A percentile compares a stretch with the other conserved stretches of the same genome.
These are phyloP conservation scores for Epinephelus cyanopodus DNA, from an alignment of 2,113 vertebrate species.

Conservation along the genomic window DNA sequence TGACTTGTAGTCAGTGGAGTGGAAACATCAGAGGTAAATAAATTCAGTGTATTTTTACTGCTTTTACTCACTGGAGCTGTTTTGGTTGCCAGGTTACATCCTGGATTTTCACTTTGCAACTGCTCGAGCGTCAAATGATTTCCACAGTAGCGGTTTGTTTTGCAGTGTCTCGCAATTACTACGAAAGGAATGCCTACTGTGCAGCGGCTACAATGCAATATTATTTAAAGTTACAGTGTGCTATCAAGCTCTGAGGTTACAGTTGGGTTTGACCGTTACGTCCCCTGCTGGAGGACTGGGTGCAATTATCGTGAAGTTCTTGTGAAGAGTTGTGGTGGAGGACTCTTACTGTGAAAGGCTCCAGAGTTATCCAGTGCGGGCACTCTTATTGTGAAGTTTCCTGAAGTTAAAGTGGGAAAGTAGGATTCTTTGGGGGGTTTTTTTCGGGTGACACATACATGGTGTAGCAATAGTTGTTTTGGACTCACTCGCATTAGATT, in stretches of 20 bases:
- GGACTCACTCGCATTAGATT: constrained; percentile 31
- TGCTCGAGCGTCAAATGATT: constrained; percentile 40
- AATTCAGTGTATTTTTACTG: constrained; percentile 9
- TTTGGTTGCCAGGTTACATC: constrained; percentile 40
- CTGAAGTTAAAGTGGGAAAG: constrained; percentile 18
- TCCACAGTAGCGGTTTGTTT: constrained; percentile 45
- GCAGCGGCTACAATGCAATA: constrained; percentile 36
- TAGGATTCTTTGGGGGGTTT: constrained; percentile 8
- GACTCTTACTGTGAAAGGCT: constrained; percentile 71
- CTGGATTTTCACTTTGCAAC: constrained; percentile 45
- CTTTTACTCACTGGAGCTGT: constrained; percentile 56
- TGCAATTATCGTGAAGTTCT: constrained; percentile 37
- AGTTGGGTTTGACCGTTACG: constrained; percentile 5
- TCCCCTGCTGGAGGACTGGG: constrained; percentile 7
- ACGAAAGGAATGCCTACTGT: constrained; percentile 38
- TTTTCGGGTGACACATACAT: neutral
- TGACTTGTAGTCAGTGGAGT: constrained; percentile 8
- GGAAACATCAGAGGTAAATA: constrained; percentile 21
- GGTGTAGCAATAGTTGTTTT: constrained; percentile 44
- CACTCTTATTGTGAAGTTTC: constrained; percentile 52
- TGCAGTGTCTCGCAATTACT: constrained; percentile 36
- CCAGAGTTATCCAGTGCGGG: constrained; percentile 20
- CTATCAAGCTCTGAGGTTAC: constrained; percentile 28
- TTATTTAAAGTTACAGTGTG: constrained; percentile 42
- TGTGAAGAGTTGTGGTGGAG: constrained; percentile 36